Base-by-base conservation (phyloP, 2,888 invertebrate species). In the Perizoma flavofasciatum region DNA sequence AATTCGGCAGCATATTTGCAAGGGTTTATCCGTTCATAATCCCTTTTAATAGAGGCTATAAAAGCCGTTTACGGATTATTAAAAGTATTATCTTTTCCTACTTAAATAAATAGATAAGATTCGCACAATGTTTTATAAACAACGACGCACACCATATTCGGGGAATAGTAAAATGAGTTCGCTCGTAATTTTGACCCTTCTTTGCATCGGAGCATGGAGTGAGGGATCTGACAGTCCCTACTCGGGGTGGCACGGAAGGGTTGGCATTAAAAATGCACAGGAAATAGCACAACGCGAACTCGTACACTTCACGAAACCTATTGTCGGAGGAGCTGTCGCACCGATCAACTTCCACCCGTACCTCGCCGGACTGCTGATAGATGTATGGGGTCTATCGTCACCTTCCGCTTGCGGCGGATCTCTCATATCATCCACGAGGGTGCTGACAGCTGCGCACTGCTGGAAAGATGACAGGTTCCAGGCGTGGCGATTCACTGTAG, bases 371-470 rank as follows among this genome's bases (percentile, higher is more conserved):
- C 59, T 89, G 2, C 71, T 88, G 22, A 83, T 89, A 34, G 83
- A 86, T 43, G 60, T 86, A 3, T 62, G 78, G 43, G 87, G 85
- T 10, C 54, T 78, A 4, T 10, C 63, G 0, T 67, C 74, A 0
- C 81, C 79, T 6, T 84, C 87, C 0, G 86, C 83, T 0, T 89
- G 88, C 53, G 89, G 89, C 5, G 88, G 87, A 40, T 82, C 88
- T 0, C 70, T 89, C 5, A 60, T 89, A 5, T 74, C 83, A 0
- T 53, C 72, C 9, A 73, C 70, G 6, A 83, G 81, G 65, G 74
- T 88, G 4, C 63, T 89, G 6, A 88, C 89, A 6, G 89, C 89
- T 2, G 89, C 89, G 7, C 89, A 89, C 66, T 89, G 89, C 68
- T 89, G 87, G 86, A 75, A 68, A 55, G 87, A 88, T 55, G 87